These are phyloP conservation scores for Dasyornis broadbenti DNA, from an alignment of 2,113 vertebrate species.

Conservation along the genomic window DNA sequence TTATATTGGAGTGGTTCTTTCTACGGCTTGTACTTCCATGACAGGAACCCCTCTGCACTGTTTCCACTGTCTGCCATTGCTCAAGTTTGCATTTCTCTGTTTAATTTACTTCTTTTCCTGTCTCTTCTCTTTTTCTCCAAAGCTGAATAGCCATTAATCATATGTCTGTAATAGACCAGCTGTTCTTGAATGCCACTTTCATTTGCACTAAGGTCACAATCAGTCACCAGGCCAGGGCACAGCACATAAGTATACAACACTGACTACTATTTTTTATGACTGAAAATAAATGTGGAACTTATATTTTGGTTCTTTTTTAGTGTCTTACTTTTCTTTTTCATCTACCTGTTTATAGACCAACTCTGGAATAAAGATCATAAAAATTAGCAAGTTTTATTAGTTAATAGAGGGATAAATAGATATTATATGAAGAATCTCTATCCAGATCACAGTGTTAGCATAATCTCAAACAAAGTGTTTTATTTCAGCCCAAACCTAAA, in stretches of 20 bases:
- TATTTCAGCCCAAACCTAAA: neutral
- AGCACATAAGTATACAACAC: fast-evolving
- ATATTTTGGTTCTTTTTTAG: neutral
- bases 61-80: neutral
- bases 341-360: neutral
- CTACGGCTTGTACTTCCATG: neutral
- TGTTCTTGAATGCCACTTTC: neutral
- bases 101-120: neutral
- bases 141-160: neutral
- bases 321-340: neutral
- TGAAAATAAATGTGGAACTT: neutral
- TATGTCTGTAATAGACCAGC: neutral
- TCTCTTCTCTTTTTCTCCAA: neutral
- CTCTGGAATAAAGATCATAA: neutral
- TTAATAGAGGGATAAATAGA: neutral
- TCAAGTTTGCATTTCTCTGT: neutral
- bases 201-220: neutral
- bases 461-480: neutral
- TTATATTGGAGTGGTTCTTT: neutral
- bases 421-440: neutral
- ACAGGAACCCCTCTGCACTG: neutral
- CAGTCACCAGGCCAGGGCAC: neutral
- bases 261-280: neutral
- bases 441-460: neutral
- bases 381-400: neutral